These are phyloP conservation scores for Hyaena hyaena DNA, from an alignment of 2,113 vertebrate species.

Conservation along the genomic window DNA sequence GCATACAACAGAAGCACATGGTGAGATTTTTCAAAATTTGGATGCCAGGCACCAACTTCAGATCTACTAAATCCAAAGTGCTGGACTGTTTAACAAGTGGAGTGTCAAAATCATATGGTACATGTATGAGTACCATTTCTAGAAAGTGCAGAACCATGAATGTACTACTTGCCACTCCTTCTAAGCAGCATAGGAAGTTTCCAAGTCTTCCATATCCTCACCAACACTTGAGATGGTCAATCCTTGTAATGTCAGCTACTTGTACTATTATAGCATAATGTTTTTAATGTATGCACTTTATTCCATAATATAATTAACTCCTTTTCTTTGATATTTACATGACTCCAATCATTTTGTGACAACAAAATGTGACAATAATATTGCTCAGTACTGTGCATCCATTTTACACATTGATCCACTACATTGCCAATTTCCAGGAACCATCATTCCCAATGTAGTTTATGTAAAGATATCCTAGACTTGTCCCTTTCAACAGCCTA, in stretches of 20 bases:
- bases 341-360: neutral
- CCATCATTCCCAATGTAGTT: neutral
- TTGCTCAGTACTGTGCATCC: neutral
- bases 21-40: neutral
- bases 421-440: neutral
- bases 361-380: neutral
- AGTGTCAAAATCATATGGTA: neutral
- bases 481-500: neutral
- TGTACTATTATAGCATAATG: neutral
- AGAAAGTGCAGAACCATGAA: neutral
- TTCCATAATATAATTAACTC: neutral
- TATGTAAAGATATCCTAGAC: neutral
- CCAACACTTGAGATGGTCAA: neutral
- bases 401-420: neutral
- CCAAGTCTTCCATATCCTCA: neutral
- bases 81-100: neutral
- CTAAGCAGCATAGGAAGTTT: neutral
- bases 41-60: neutral
- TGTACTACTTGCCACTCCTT: neutral
- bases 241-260: neutral
- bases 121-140: neutral
- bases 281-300: neutral
- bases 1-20: neutral
- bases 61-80: neutral
- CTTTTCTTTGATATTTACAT: neutral